phyloP scores from a whole-genome alignment of 2,113 vertebrate species.

The Cercopithecus mona region DNA sequence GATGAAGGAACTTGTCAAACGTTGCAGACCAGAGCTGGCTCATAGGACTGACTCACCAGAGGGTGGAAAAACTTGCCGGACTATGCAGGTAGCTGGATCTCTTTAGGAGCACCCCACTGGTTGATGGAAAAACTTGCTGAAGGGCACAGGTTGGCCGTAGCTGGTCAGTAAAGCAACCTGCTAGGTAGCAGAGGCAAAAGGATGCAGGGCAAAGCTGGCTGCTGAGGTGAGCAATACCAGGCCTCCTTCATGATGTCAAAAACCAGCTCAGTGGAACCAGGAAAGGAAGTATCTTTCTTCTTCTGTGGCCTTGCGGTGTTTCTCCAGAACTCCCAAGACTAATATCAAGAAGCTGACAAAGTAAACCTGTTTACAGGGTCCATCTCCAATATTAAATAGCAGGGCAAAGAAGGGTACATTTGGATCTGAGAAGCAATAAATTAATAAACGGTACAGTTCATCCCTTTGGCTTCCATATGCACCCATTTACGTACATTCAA shows the following conservation, averaged over 20 bases:
- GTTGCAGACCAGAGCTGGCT: background rate
- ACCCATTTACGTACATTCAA: background rate
- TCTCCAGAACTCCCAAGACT: background rate
- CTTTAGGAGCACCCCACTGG: background rate
- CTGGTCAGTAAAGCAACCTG: background rate
- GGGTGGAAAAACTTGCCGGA: background rate
- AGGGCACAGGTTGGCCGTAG: background rate
- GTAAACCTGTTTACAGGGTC: background rate
- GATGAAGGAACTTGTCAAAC: background rate
- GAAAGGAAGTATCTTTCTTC: background rate
- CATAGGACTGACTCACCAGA: background rate
- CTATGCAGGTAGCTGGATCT: background rate
- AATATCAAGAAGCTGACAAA: background rate
- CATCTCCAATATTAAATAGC: background rate
- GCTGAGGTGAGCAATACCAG: background rate
- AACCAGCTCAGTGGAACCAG: background rate
- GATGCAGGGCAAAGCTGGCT: background rate
- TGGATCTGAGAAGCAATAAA: background rate
- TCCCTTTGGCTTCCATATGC: background rate
- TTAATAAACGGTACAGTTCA: background rate
- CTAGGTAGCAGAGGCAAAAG: background rate
- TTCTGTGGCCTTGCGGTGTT: background rate
- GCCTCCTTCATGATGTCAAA: background rate
- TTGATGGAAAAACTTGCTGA: background rate
- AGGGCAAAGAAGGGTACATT: background rate